Conservation (phyloP, 2,113 vertebrate genomes). For the Willisornis vidua region DNA sequence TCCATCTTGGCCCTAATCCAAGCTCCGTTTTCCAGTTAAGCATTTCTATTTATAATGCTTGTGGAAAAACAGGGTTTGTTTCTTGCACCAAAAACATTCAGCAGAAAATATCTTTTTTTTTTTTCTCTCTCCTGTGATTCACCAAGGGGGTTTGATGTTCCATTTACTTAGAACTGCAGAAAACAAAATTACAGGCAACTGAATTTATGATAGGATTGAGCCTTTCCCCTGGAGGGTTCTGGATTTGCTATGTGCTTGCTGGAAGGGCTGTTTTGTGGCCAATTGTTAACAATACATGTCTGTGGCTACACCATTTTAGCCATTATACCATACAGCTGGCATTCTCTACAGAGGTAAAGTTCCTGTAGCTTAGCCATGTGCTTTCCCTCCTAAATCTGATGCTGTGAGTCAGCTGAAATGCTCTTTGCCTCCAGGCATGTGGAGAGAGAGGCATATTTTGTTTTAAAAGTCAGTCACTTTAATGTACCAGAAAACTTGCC, state of each 20-base stretch:
- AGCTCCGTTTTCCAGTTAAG: conserved; percentile 10
- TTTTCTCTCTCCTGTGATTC: not conserved
- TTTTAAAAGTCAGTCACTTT: not conserved
- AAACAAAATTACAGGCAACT: conserved; percentile 10
- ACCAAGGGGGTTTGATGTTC: not conserved
- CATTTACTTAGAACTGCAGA: not conserved
- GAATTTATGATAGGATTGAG: not conserved
- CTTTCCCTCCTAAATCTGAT: not conserved
- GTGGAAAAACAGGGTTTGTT: not conserved
- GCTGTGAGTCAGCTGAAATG: not conserved
- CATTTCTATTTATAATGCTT: conserved; percentile 41
- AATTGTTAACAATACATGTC: not conserved
- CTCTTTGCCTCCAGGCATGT: not conserved
- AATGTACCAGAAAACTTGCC: not conserved
- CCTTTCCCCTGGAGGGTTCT: not conserved
- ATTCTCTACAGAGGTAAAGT: not conserved
- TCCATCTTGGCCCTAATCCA: conserved; percentile 32
- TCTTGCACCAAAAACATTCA: not conserved
- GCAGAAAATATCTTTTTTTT: not conserved
- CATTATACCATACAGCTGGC: not conserved
- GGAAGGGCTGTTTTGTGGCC: not conserved
- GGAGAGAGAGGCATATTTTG: not conserved
- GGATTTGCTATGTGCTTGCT: not conserved
- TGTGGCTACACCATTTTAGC: not conserved
- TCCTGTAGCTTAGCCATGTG: not conserved